A percentile compares a stretch with the other conserved stretches of the same genome.
phyloP scores from a whole-genome alignment of 2,888 invertebrate species.

The Rambutsinella grinnellia region DNA sequence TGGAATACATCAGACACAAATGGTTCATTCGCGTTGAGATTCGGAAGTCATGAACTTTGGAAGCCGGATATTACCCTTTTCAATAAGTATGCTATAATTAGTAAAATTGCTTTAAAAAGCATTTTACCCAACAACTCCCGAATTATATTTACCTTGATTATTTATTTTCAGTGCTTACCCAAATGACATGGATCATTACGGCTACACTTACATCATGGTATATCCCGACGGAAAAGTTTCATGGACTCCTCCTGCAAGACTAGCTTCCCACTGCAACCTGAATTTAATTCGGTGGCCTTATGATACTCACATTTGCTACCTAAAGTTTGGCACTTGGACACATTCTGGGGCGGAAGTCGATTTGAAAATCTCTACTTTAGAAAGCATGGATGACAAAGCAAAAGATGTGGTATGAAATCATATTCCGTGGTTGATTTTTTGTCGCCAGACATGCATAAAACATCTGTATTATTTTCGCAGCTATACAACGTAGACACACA shows the following conservation, averaged over 20 bases:
- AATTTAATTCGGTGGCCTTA: slow-evolving; percentile 83
- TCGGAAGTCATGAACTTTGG: slow-evolving; percentile 83
- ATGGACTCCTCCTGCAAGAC: slow-evolving; percentile 80
- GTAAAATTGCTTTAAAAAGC: too few relatives aligned
- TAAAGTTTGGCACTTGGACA: slow-evolving; percentile 83
- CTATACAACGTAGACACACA: slow-evolving; percentile 11
- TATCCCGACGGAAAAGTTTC: slow-evolving; percentile 70
- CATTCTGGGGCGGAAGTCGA: slow-evolving; percentile 75
- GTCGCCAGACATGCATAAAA: background rate
- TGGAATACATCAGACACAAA: slow-evolving; percentile 81
- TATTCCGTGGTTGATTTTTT: too few relatives aligned
- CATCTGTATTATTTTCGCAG: background rate
- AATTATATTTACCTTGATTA: too few relatives aligned
- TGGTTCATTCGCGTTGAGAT: slow-evolving; percentile 75
- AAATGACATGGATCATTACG: slow-evolving; percentile 75
- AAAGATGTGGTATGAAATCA: too few relatives aligned
- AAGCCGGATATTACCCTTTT: slow-evolving; percentile 81
- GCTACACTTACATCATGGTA: slow-evolving; percentile 73
- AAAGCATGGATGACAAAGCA: slow-evolving; percentile 40
- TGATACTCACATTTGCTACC: slow-evolving; percentile 77
- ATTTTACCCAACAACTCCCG: background rate
- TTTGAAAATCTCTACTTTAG: slow-evolving; percentile 61
- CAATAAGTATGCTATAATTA: slow-evolving; percentile 71
- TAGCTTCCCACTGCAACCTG: slow-evolving; percentile 76
- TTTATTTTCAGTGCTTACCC: slow-evolving; percentile 75